phyloP scores from a whole-genome alignment of 2,888 invertebrate species.

The Andrena bicolor region DNA sequence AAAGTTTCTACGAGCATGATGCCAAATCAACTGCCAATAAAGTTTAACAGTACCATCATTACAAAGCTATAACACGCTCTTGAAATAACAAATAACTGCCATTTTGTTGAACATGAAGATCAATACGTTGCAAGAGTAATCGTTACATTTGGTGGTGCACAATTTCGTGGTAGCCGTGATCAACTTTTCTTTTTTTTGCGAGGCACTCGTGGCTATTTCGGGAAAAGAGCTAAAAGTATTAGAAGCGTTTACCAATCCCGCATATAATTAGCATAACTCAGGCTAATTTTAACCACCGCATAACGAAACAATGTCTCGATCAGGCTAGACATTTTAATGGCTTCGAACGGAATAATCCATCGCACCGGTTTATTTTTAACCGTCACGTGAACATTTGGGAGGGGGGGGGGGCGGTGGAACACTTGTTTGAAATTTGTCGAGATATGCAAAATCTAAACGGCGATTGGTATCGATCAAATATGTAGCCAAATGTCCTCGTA shows the following conservation, averaged over 20 bases:
- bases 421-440: too few species aligned
- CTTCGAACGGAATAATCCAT: neutral
- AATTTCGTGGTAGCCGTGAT: too few species aligned
- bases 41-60: too few species aligned
- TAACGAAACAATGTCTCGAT: neutral
- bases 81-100: too few species aligned
- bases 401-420: too few species aligned
- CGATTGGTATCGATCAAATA: slow-evolving; percentile 16
- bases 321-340: neutral
- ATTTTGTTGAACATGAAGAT: too few species aligned
- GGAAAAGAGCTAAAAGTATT: neutral
- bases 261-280: slow-evolving; percentile 4
- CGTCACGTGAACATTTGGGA: neutral
- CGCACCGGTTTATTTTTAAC: neutral
- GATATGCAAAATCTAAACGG: slow-evolving; percentile 29
- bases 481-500: neutral
- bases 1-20: too few species aligned
- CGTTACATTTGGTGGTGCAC: too few species aligned
- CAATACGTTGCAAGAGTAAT: too few species aligned
- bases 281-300: neutral
- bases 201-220: neutral
- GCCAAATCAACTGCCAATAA: too few species aligned
- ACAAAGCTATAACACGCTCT: too few species aligned
- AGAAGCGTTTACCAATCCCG: neutral
- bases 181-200: too few species aligned